Evolutionary conservation across 2,113 vertebrate species (phyloP), one percentile per base, ranked within the genome.

Genomic region (Chaetops frenatus): DNA sequence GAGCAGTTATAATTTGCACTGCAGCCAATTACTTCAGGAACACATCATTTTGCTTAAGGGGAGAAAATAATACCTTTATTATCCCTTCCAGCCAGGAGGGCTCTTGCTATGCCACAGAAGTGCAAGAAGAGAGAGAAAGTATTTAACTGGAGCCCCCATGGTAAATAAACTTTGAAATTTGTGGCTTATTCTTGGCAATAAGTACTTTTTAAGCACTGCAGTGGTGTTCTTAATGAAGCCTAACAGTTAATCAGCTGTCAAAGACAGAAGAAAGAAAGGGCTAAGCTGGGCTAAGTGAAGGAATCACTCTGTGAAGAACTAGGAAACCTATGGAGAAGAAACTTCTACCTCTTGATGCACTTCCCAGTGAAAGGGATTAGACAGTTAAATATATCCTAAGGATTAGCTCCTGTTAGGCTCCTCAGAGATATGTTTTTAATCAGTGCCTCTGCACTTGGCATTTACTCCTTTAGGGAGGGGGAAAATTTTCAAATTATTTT

Each of bases 1-100:
- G 84, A 95, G 96, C 76, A 88, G 94, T 90, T 95, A 94, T 93
- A 95, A 96, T 97, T 97, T 98, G 96, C 93, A 90, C 95, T 95
- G 92, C 79, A 92, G 71, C 15, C 6, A 84, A 79, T 94, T 94
- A 96, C 92, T 88, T 96, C 28, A 92, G 92, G 83, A 94, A 71
- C 80, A 94, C 81, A 84, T 94, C 17, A 15, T 69, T 83, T 89
- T 91, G 94, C 94, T 93, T 95, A 69, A n/a, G 64, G 83, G 57
- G 18, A 95, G 84, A 93, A 91, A 86, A 90, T 50, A 93, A 85
- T 64, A 62, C 27, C 58, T 48, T 29, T 72, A 86, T 92, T 79
- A 79, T 31, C 61, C 12, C 48, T 60, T 25, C 54, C 73, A 88
- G 48, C 35, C 10, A 3, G 38, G 47, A 90, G 72, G 72, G 44